These are phyloP conservation scores for Bombus superbus DNA, from an alignment of 1,140 invertebrate species.

Conservation along the genomic window DNA sequence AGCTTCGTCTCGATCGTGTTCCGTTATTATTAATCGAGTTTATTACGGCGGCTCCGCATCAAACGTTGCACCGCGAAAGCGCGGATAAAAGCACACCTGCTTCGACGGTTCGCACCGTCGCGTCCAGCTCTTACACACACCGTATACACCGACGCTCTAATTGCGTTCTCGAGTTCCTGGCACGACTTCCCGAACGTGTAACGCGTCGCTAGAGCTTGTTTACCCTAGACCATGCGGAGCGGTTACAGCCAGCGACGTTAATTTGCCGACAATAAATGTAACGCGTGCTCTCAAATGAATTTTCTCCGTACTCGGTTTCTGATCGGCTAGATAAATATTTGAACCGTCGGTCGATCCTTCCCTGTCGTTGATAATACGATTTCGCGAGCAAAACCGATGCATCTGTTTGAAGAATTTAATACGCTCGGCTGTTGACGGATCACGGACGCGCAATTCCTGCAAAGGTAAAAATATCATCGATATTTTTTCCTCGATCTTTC, in stretches of 20 bases:
- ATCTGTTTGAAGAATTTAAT: too few species aligned
- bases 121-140: slow-evolving; percentile 50
- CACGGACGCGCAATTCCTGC: too few species aligned
- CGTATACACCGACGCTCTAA: slow-evolving; percentile 67
- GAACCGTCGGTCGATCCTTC: not conserved
- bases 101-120: slow-evolving; percentile 63
- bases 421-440: too few species aligned
- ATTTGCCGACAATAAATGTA: slow-evolving; percentile 62
- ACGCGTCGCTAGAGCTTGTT: slow-evolving; percentile 58
- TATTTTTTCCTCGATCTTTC: too few species aligned
- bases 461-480: too few species aligned
- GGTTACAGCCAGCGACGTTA: slow-evolving; percentile 51
- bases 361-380: not conserved
- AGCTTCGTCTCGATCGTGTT: not conserved
- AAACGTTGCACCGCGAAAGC: slow-evolving; percentile 45
- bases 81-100: slow-evolving; percentile 65
- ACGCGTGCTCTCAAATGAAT: slow-evolving; percentile 53
- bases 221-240: slow-evolving; percentile 51
- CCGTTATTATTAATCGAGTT: slow-evolving; percentile 36
- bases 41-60: slow-evolving; percentile 45
- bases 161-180: slow-evolving; percentile 70
- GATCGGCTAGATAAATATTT: slow-evolving; percentile 61
- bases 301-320: slow-evolving; percentile 44
- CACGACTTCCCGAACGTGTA: slow-evolving; percentile 63
- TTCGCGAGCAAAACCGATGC: too few species aligned